phyloP scores from a whole-genome alignment of 1,140 invertebrate genomes.

The Grapholita molesta region DNA sequence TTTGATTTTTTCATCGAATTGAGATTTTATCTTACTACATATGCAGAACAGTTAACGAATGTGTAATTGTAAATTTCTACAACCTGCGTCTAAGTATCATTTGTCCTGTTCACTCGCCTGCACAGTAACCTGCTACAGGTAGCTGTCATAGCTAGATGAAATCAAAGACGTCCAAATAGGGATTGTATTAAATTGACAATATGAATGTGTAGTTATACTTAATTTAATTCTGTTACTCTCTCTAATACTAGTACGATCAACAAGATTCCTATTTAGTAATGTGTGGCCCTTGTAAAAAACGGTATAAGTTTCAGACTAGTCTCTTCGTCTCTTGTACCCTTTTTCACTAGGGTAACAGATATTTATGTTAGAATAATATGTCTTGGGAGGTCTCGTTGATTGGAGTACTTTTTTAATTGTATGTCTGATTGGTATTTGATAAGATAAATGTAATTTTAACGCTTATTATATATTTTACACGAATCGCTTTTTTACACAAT shows the following conservation, averaged over 20 bases:
- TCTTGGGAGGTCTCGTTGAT: not conserved
- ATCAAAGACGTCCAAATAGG: slow-evolving; percentile 64
- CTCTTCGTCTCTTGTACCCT: no score
- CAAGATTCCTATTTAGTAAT: not conserved
- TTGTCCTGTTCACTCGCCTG: not conserved
- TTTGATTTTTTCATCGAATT: no score
- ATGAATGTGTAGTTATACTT: slow-evolving; percentile 40
- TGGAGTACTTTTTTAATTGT: not conserved
- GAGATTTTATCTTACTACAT: no score
- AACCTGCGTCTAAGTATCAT: no score
- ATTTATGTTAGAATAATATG: no score
- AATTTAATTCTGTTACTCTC: slow-evolving; percentile 22
- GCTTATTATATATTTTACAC: slow-evolving; percentile 13
- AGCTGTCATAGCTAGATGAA: slow-evolving; percentile 54
- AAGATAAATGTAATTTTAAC: slow-evolving; percentile 1
- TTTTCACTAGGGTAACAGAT: no score
- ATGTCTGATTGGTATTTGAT: not conserved
- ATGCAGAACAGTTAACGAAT: no score
- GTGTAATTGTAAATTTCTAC: not conserved
- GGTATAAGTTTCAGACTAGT: no score
- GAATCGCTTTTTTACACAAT: not conserved
- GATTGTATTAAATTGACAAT: slow-evolving; percentile 60
- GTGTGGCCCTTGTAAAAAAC: not conserved
- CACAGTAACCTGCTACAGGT: not conserved
- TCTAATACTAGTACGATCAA: not conserved